These are phyloP conservation scores for Rachycentron canadum DNA, from an alignment of 2,797 vertebrate genomes.

Conservation along the genomic window DNA sequence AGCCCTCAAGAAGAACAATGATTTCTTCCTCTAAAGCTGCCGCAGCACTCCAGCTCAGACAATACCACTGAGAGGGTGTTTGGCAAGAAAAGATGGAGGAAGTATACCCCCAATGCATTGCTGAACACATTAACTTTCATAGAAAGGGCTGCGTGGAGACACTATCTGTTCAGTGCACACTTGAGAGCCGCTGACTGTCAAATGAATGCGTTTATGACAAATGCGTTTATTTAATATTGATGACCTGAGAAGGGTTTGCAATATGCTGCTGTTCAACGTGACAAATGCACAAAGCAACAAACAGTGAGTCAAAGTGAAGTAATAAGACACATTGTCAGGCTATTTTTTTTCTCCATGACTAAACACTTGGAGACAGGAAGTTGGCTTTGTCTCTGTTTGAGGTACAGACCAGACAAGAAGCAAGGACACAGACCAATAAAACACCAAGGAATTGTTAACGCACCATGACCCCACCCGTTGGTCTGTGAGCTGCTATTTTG, in stretches of 20 bases:
- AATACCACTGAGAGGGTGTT: conserved; percentile 17
- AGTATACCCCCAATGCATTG: background rate
- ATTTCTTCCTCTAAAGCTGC: conserved; percentile 52
- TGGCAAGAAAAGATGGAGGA: conserved; percentile 19
- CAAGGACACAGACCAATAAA: background rate
- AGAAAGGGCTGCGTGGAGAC: background rate
- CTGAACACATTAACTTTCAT: conserved; percentile 13
- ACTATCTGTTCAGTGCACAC: background rate
- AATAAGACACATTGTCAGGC: background rate
- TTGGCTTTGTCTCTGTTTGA: background rate
- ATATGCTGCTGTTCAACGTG: no score
- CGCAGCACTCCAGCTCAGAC: conserved; percentile 16
- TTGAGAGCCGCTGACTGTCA: background rate
- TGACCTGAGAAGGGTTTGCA: background rate
- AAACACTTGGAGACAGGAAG: background rate
- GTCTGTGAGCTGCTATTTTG: no score
- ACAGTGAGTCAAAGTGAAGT: no score
- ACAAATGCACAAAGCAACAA: no score
- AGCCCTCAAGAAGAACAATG: conserved; percentile 35
- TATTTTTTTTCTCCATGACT: background rate
- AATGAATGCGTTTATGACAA: background rate
- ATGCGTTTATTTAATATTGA: background rate
- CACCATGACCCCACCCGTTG: no score
- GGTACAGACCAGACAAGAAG: no score
- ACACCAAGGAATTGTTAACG: background rate